phyloP scores from a whole-genome alignment of 2,113 vertebrate genomes.

The Leucosticte australis region DNA sequence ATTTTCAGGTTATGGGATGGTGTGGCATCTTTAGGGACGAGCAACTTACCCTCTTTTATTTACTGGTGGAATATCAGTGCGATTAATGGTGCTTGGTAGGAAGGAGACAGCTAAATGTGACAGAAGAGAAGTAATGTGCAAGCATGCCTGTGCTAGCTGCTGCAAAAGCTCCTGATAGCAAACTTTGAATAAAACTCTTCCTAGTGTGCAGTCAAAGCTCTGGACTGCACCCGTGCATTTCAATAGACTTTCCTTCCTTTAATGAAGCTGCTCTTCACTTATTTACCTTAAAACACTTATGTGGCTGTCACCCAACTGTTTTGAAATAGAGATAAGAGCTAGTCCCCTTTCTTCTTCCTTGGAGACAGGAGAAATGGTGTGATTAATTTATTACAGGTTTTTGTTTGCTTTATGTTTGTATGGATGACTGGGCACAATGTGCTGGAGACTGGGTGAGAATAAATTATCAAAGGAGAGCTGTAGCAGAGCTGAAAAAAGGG shows the following conservation, averaged over 20 bases:
- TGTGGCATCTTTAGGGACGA: neutral
- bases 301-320: conserved; percentile 19
- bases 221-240: neutral
- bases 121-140: neutral
- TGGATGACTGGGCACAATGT: conserved; percentile 16
- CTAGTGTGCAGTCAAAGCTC: neutral
- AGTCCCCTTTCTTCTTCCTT: conserved; percentile 3
- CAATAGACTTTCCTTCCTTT: neutral
- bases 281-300: conserved; percentile 3
- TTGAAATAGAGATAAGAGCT: conserved; percentile 22
- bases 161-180: neutral
- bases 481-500: neutral
- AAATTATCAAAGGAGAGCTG: conserved; percentile 32
- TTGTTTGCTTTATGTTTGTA: conserved; percentile 30
- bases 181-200: neutral
- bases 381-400: conserved; percentile 50
- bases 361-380: conserved; percentile 1
- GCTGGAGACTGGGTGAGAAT: conserved; percentile 1
- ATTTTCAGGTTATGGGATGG: neutral
- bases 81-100: neutral
- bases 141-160: neutral
- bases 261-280: conserved; percentile 2
- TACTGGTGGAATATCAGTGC: neutral
- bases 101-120: neutral
- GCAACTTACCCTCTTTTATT: neutral